Base-by-base conservation (phyloP, 2,113 vertebrate species). In the Hemibates koningsi region DNA sequence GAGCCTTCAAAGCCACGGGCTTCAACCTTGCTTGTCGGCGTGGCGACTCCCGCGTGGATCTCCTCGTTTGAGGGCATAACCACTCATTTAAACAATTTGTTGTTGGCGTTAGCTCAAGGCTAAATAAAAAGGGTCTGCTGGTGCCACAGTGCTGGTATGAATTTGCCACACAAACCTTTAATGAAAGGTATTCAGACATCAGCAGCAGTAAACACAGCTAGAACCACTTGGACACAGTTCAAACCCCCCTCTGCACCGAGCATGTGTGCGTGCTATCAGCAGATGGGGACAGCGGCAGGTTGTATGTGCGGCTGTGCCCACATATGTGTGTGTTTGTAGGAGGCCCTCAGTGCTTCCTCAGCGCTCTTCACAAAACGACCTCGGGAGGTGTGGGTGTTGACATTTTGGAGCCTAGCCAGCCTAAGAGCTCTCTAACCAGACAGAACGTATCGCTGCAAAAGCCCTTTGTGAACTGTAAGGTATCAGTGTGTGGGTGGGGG, bases 331-430 rank as follows among this genome's bases (percentile, higher is more conserved):
- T 76, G 38, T 84, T 63, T 87, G 61, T 50, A 24, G 59, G 48
- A 61, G 83, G 56, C 38, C 76, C 21, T 88, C 71, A 24, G n/a
- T 56, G 59, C 45, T 83, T 73, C 34, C 48, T 86, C 57, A 8
- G 17, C 59, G 84, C 81, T 90, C 80, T 91, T 68, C 68, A 81
- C 32, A 52, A 88, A 90, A 87, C 89, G 86, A 90, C 87, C 86
- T 81, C 53, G 53, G 83, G 71, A 88, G 84, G 54, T 81, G 36
- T 54, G 80, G 81, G 78, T 82, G 76, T 63, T 78, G 82, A 81
- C 54, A 10, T 81, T 78, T 66, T 87, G 87, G 52, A 61, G 19
- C 21, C 13, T 5, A 6, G 83, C 80, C 88, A 86, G 84, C 83
- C 66, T 56, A 85, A 83, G 73, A 61, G 82, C 80, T 79, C 85